phyloP scores from a whole-genome alignment of 2,797 vertebrate species.

The Orientallactaga sibirica region DNA sequence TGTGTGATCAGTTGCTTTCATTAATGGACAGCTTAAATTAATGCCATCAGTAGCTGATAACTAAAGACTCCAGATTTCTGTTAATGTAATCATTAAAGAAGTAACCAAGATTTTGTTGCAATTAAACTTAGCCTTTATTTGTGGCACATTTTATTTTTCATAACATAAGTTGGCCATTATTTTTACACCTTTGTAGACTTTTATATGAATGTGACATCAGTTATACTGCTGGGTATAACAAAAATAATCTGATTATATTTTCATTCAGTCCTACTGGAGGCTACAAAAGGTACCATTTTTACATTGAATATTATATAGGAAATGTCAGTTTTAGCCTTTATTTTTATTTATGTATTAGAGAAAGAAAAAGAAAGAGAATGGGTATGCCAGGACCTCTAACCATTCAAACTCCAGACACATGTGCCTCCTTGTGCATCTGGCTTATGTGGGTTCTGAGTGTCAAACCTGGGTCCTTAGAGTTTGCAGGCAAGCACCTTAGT shows the following conservation, averaged over 20 bases:
- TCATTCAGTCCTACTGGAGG: constrained; percentile 27
- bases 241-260: constrained; percentile 39
- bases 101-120: constrained; percentile 58
- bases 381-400: too few relatives aligned
- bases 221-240: neutral
- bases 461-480: too few relatives aligned
- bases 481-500: too few relatives aligned
- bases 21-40: constrained; percentile 81
- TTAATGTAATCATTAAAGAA: constrained; percentile 58
- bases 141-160: constrained; percentile 64
- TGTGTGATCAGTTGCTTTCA: constrained; percentile 67
- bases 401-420: too few relatives aligned
- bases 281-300: neutral
- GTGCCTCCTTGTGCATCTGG: too few relatives aligned
- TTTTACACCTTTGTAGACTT: constrained; percentile 16
- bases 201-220: constrained; percentile 8
- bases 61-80: constrained; percentile 54
- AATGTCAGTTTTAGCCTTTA: constrained; percentile 28
- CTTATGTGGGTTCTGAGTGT: too few relatives aligned
- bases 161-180: constrained; percentile 33
- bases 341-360: too few relatives aligned
- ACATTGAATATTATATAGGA: neutral
- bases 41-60: constrained; percentile 73
- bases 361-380: too few relatives aligned
- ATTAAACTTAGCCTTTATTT: constrained; percentile 60